A percentile compares a stretch with the other conserved stretches of the same genome.
phyloP scores from a whole-genome alignment of 1,140 invertebrate genomes.

The Aphelinus atriplicis region DNA sequence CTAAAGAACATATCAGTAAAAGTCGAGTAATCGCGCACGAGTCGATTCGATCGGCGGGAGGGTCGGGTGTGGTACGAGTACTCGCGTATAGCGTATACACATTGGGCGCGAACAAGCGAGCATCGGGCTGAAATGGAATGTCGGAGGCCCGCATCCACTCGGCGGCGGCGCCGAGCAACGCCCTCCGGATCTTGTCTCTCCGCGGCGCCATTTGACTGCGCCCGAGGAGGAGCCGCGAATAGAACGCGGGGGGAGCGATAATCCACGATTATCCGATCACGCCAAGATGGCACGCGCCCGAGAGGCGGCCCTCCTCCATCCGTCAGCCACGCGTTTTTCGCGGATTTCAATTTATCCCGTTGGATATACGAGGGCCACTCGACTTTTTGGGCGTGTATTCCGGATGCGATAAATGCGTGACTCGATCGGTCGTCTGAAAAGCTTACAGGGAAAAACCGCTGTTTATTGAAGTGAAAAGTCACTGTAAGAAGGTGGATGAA shows the following conservation, averaged over 20 bases:
- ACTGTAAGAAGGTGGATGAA: no score
- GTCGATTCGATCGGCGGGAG: not conserved
- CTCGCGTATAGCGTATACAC: not conserved
- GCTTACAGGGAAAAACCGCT: no score
- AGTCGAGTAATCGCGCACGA: no score
- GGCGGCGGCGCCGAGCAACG: not conserved
- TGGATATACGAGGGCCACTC: no score
- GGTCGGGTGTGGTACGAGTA: not conserved
- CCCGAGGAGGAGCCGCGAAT: not conserved
- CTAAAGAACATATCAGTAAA: no score
- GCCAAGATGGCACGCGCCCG: not conserved
- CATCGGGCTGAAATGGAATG: slow-evolving; percentile 32
- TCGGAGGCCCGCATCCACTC: slow-evolving; percentile 1
- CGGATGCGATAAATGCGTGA: no score
- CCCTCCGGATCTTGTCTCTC: not conserved
- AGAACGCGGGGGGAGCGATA: slow-evolving; percentile 2
- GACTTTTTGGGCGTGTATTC: no score
- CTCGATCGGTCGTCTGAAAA: no score
- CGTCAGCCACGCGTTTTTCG: no score
- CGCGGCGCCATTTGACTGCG: slow-evolving; percentile 12
- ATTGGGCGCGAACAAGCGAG: slow-evolving; percentile 6
- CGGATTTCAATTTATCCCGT: not conserved
- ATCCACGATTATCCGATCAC: slow-evolving; percentile 29
- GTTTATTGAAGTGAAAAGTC: no score
- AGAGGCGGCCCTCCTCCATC: not conserved